phyloP scores from a whole-genome alignment of 2,797 vertebrate genomes.

The Chaunax sp. region DNA sequence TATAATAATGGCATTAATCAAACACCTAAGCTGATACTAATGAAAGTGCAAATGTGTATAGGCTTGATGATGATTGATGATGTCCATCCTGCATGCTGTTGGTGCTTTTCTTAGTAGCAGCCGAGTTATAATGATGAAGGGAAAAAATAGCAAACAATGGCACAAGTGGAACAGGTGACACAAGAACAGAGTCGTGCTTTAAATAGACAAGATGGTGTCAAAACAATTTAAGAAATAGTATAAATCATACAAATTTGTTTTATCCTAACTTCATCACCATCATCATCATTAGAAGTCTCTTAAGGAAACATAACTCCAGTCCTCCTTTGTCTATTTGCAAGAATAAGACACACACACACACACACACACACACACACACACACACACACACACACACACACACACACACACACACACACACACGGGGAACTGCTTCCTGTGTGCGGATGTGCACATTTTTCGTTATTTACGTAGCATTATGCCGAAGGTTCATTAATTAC shows the following conservation, averaged over 20 bases:
- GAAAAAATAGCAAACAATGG: not conserved
- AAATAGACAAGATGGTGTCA: not conserved
- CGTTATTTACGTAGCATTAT: slow-evolving; percentile 49
- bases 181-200: not conserved
- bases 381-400: too few species aligned
- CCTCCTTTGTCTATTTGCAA: not conserved
- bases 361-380: too few species aligned
- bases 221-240: not conserved
- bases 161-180: slow-evolving; percentile 8
- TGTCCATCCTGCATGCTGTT: not conserved
- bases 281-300: not conserved
- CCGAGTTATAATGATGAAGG: not conserved
- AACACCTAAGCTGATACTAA: slow-evolving; percentile 28
- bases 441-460: not conserved
- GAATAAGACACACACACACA: too few species aligned
- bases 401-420: too few species aligned
- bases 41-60: slow-evolving; percentile 32
- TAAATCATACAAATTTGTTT: not conserved
- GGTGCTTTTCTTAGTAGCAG: slow-evolving; percentile 12
- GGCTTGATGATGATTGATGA: slow-evolving; percentile 47
- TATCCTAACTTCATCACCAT: not conserved
- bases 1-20: slow-evolving; percentile 27
- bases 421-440: too few species aligned
- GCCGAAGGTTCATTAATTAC: slow-evolving; percentile 65
- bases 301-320: slow-evolving; percentile 4